Base-by-base conservation (phyloP, 2,113 vertebrate genomes). In the Sula dactylatra region DNA sequence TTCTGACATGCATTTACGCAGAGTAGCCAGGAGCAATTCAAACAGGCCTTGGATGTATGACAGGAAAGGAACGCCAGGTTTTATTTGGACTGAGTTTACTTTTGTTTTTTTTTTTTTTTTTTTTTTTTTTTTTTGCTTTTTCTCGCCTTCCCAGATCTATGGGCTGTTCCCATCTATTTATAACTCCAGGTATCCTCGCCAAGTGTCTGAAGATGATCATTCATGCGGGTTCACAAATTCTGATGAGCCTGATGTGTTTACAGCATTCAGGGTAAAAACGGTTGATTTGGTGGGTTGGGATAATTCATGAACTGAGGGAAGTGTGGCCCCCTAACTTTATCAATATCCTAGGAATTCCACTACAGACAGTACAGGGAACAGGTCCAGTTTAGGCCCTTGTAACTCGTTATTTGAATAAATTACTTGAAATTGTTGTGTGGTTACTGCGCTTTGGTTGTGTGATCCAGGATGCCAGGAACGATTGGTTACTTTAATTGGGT, bases 191-290 rank as follows among this genome's bases (percentile, higher is more conserved):
- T 97, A 97, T 79, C 88, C 95, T 88, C 76, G 0, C 29, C 64
- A 86, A 56, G 94, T 97, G 62, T 83, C 94, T 81, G 97, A 97
- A 87, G 85, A 92, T 17, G 87, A 89, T 78, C 19, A 3, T 44
- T 85, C 80, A 6, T 97, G 97, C 1, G 11, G 71, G 9, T 52
- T 71, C 44, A 56, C 36, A 67, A 38, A 47, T 73, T 65, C 77
- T n/a, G 76, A 92, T 15, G 94, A 83, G 64, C 90, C 93, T 64
- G 96, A 97, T 56, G 94, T 95, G 26, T 95, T 97, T 76, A 87
- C 70, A 3, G 74, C 87, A 67, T 97, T 97, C 88, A 87, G 9
- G 95, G 97, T 97, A 95, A 93, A 92, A 89, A 93, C 21, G 34
- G 19, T 91, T 84, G 25, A 79, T 91, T 91, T 89, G 32, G 4